phyloP scores from a whole-genome alignment of 1,140 invertebrate genomes.

The Rhyacophila brunnea region DNA sequence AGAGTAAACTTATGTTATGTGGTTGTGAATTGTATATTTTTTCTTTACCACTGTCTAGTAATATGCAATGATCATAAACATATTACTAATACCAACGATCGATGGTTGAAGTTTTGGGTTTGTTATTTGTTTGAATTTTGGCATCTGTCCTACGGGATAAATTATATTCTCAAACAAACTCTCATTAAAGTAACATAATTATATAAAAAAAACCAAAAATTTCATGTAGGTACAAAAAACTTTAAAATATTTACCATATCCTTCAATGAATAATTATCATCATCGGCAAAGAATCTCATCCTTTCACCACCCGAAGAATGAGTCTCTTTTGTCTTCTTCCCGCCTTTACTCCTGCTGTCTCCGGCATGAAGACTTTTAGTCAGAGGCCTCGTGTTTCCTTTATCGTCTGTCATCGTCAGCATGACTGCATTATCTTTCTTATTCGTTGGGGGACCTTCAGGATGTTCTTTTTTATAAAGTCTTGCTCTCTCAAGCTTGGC shows the following conservation, averaged over 20 bases:
- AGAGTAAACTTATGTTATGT: no score
- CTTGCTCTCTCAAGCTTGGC: slow-evolving; percentile 70
- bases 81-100: no score
- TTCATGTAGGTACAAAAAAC: no score
- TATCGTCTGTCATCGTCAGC: slow-evolving; percentile 68
- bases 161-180: no score
- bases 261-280: slow-evolving; percentile 84
- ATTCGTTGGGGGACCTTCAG: slow-evolving; percentile 35
- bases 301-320: slow-evolving; percentile 70
- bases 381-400: slow-evolving; percentile 63
- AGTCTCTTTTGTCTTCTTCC: slow-evolving; percentile 66
- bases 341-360: slow-evolving; percentile 46
- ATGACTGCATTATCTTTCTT: slow-evolving; percentile 60
- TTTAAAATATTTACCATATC: slow-evolving; percentile 82
- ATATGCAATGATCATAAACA: no score
- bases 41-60: no score
- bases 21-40: no score
- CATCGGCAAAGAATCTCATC: slow-evolving; percentile 84
- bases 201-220: no score
- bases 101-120: no score
- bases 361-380: slow-evolving; percentile 43
- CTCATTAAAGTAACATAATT: no score
- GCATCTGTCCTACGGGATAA: no score
- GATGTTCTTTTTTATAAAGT: slow-evolving; percentile 55
- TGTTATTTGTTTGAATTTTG: no score